Evolutionary conservation across 2,888 invertebrate genomes (phyloP).

Genomic region (Pachliopta kotzebuea): DNA sequence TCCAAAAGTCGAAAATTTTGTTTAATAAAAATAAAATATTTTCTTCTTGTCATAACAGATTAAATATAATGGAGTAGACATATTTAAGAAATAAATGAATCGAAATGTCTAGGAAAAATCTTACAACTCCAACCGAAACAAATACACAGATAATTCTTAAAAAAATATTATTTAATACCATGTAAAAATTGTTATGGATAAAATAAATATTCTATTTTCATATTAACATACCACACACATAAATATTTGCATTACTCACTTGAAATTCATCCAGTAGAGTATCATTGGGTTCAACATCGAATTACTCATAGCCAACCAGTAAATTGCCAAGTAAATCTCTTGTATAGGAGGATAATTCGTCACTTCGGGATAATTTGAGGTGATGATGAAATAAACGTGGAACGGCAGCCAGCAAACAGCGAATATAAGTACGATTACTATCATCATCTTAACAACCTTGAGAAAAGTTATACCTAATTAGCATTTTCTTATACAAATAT

Average conservation of each 20-base stretch:
- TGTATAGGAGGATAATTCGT: slow-evolving; percentile 85
- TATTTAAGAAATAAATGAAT: too few relatives aligned
- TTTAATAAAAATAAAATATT: too few relatives aligned
- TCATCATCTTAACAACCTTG: slow-evolving; percentile 86
- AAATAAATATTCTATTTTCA: too few relatives aligned
- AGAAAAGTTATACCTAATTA: neutral
- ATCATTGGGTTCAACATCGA: slow-evolving; percentile 96
- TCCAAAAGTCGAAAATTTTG: too few relatives aligned
- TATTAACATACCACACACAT: too few relatives aligned
- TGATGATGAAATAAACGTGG: slow-evolving; percentile 90
- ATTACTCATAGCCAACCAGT: slow-evolving; percentile 95
- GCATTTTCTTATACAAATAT: neutral
- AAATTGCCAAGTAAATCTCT: slow-evolving; percentile 89
- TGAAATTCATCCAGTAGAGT: slow-evolving; percentile 95
- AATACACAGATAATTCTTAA: too few relatives aligned
- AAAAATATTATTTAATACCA: too few relatives aligned
- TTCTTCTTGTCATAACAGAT: too few relatives aligned
- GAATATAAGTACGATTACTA: slow-evolving; percentile 92
- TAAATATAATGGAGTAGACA: too few relatives aligned
- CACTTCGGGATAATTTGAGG: slow-evolving; percentile 85
- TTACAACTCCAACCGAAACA: too few relatives aligned
- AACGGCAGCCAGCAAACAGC: slow-evolving; percentile 94
- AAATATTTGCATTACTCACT: slow-evolving; percentile 78
- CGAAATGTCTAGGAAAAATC: too few relatives aligned
- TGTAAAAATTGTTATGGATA: too few relatives aligned